Percentiles rank a stretch among this genome's conserved stretches.
Conservation (phyloP, 2,888 invertebrate genomes). For the Tetragonula carbonaria region DNA sequence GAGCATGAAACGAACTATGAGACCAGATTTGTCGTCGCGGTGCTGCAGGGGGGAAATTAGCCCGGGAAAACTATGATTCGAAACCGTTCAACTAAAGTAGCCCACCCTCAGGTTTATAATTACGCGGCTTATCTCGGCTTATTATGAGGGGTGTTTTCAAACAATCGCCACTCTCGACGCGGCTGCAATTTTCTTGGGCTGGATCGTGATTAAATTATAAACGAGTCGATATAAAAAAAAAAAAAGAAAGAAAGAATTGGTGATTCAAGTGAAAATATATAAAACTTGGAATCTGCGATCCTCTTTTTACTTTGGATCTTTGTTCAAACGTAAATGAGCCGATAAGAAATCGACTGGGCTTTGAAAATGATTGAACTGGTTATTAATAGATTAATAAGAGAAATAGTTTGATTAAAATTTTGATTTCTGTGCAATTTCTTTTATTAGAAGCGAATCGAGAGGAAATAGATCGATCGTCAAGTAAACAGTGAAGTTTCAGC, state of each 20-base stretch:
- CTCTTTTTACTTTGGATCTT: background rate
- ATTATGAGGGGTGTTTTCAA: background rate
- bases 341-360: background rate
- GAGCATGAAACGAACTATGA: conserved; percentile 9
- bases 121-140: conserved; percentile 2
- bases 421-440: no score
- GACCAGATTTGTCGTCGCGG: conserved; percentile 22
- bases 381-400: background rate
- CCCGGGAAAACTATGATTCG: conserved; percentile 8
- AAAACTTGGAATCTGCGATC: background rate
- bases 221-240: background rate
- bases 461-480: no score
- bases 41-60: background rate
- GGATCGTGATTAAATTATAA: background rate
- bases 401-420: background rate
- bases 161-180: background rate
- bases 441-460: no score
- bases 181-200: background rate
- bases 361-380: background rate
- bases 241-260: background rate
- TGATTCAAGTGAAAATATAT: background rate
- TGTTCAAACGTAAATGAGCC: background rate
- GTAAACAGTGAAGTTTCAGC: no score
- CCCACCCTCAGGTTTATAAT: background rate
- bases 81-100: background rate